Conservation (phyloP, 2,113 vertebrate genomes). For the Tenrec ecaudatus region DNA sequence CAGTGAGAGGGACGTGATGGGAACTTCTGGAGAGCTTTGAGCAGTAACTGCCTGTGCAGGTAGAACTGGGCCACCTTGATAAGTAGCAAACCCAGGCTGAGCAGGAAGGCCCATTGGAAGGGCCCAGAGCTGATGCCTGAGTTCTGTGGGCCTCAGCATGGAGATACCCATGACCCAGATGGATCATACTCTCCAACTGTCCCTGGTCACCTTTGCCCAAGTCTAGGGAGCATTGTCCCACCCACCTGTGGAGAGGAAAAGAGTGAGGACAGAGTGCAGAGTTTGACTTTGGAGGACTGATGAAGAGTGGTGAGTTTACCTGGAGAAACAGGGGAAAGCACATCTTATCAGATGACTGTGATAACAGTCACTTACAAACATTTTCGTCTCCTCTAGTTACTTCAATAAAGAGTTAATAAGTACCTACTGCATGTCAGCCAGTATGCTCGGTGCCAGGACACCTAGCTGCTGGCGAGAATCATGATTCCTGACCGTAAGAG, state of each 20-base stretch:
- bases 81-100: conserved; percentile 73
- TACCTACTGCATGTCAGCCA: neutral
- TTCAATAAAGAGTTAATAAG: neutral
- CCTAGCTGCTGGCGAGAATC: neutral
- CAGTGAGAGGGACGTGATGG: conserved; percentile 85
- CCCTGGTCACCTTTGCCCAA: neutral
- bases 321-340: neutral
- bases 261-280: neutral
- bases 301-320: neutral
- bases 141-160: neutral
- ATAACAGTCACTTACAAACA: neutral
- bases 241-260: neutral
- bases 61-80: conserved; percentile 78
- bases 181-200: neutral
- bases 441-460: neutral
- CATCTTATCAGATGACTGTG: neutral
- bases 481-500: neutral
- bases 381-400: neutral
- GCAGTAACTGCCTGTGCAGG: conserved; percentile 61
- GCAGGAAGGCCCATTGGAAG: conserved; percentile 76
- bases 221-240: neutral
- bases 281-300: neutral
- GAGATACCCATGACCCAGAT: conserved; percentile 43
- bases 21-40: conserved; percentile 84
- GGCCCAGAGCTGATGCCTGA: conserved; percentile 49